phyloP scores from a whole-genome alignment of 2,797 vertebrate species.

The Orientallactaga sibirica region DNA sequence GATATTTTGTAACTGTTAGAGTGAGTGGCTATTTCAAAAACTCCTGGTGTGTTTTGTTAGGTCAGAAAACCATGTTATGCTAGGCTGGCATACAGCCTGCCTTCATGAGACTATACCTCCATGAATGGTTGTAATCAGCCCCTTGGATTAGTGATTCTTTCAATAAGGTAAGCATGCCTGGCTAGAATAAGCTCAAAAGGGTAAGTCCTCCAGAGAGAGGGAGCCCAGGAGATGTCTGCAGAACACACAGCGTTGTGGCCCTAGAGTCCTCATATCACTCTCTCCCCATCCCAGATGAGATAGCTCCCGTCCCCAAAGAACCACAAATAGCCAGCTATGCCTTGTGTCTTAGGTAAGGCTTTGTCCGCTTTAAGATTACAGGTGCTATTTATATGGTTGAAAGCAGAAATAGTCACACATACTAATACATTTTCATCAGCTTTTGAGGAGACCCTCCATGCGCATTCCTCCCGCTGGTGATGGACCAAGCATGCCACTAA shows the following conservation, averaged over 20 bases:
- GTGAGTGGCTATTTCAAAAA: background rate
- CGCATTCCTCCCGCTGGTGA: conserved; percentile 51
- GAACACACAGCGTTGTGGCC: background rate
- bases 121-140: background rate
- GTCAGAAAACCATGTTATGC: background rate
- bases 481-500: conserved; percentile 84
- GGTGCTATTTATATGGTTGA: conserved; percentile 73
- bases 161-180: background rate
- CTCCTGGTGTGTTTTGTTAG: background rate
- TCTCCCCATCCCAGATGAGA: background rate
- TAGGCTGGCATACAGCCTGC: background rate
- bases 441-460: conserved; percentile 83
- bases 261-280: background rate
- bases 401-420: conserved; percentile 82
- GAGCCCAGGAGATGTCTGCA: background rate
- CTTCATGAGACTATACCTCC: background rate
- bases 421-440: conserved; percentile 88
- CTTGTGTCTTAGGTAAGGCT: conserved; percentile 34
- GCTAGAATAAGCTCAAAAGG: background rate
- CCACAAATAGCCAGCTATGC: background rate
- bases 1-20: background rate
- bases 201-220: background rate
- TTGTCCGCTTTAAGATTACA: conserved; percentile 78
- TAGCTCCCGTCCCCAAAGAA: background rate
- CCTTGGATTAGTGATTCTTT: background rate